A percentile compares a stretch with the other conserved stretches of the same genome.
These are phyloP conservation scores for Sinotaia quadrata DNA, from an alignment of 2,888 invertebrate genomes.

Conservation along the genomic window DNA sequence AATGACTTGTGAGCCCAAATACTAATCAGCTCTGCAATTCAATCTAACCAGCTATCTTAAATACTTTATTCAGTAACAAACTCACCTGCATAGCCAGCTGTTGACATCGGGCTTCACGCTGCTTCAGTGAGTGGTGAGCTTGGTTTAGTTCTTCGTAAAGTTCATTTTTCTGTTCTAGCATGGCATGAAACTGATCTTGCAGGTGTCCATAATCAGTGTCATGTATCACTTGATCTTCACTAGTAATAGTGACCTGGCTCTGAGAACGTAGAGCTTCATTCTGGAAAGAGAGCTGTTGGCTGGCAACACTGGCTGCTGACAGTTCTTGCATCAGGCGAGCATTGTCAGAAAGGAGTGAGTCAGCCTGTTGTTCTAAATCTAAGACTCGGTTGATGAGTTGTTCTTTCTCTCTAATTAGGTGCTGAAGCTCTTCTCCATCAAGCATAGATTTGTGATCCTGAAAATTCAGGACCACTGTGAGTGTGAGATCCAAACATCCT, in stretches of 20 bases:
- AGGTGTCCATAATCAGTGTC: constrained; percentile 52
- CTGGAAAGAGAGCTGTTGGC: constrained; percentile 56
- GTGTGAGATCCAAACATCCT: no score
- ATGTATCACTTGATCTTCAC: constrained; percentile 30
- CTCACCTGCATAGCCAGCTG: constrained; percentile 65
- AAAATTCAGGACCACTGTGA: no score
- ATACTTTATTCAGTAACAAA: no score
- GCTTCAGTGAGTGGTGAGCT: constrained; percentile 51
- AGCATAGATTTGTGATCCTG: constrained; percentile 35
- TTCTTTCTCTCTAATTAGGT: constrained; percentile 53
- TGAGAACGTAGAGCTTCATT: constrained; percentile 52
- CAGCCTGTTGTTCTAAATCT: constrained; percentile 54
- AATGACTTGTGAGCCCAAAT: no score
- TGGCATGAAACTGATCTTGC: constrained; percentile 56
- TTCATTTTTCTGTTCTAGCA: constrained; percentile 58
- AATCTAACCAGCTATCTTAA: no score
- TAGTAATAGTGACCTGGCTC: constrained; percentile 42
- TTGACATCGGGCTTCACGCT: constrained; percentile 61
- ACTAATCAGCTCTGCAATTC: no score
- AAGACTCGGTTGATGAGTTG: constrained; percentile 48
- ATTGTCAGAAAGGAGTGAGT: constrained; percentile 46
- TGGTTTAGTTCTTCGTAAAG: constrained; percentile 55
- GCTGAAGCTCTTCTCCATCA: constrained; percentile 49
- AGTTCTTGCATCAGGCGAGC: constrained; percentile 48
- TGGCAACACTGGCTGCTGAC: constrained; percentile 15